phyloP scores from a whole-genome alignment of 1,140 invertebrate genomes.

The Chlorops oryzae region DNA sequence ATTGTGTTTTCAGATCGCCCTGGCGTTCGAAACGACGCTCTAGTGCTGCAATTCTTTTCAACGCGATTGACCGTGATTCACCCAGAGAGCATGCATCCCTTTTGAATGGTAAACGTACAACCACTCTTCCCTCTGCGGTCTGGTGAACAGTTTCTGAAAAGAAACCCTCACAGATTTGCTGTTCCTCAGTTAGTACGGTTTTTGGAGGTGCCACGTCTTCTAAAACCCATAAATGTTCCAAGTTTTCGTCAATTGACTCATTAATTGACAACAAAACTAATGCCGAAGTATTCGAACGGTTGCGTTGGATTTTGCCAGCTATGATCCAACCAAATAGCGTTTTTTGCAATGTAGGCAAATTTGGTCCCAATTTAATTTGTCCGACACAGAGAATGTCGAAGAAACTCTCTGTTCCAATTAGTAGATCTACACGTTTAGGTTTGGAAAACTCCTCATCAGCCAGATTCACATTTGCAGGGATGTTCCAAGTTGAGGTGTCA shows the following conservation, averaged over 20 bases:
- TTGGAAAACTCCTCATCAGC: slow-evolving; percentile 30
- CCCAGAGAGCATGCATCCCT: slow-evolving; percentile 24
- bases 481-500: neutral
- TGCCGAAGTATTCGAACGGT: neutral
- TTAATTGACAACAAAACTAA: neutral
- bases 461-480: slow-evolving; percentile 13
- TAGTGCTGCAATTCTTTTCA: slow-evolving; percentile 28
- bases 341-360: slow-evolving; percentile 12
- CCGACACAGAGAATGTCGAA: slow-evolving; percentile 20
- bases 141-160: slow-evolving; percentile 1
- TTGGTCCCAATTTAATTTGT: slow-evolving; percentile 16
- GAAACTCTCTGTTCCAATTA: slow-evolving; percentile 28
- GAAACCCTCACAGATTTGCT: slow-evolving; percentile 12
- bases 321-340: slow-evolving; percentile 23
- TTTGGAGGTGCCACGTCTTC: slow-evolving; percentile 11
- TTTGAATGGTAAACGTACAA: slow-evolving; percentile 22
- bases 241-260: slow-evolving; percentile 3
- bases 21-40: slow-evolving; percentile 27
- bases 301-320: neutral
- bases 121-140: slow-evolving; percentile 8
- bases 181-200: slow-evolving; percentile 7
- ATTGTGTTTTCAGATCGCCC: slow-evolving; percentile 14
- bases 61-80: slow-evolving; percentile 22
- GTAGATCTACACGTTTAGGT: slow-evolving; percentile 22
- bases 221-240: slow-evolving; percentile 21